A percentile compares a stretch with the other conserved stretches of the same genome.
phyloP scores from a whole-genome alignment of 2,113 vertebrate genomes.

The Galbula dea region DNA sequence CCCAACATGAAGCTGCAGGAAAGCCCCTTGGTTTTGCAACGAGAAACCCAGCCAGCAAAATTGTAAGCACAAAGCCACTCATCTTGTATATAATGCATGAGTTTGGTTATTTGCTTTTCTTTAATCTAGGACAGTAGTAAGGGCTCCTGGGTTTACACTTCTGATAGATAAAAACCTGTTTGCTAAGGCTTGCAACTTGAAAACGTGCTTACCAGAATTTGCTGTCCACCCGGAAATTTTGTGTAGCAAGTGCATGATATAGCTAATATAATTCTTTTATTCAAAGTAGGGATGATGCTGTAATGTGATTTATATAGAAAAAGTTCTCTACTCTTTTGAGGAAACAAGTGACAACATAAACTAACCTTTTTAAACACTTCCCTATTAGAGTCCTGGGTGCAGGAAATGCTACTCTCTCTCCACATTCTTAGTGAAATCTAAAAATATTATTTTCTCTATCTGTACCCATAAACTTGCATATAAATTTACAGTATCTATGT shows the following conservation, averaged over 20 bases:
- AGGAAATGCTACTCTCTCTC: background rate
- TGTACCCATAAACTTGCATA: background rate
- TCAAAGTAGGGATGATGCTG: background rate
- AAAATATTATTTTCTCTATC: background rate
- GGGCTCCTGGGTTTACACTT: background rate
- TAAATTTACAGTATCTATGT: background rate
- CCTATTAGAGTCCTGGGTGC: background rate
- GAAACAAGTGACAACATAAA: background rate
- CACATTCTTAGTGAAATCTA: background rate
- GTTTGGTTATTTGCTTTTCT: background rate
- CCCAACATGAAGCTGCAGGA: background rate
- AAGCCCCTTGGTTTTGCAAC: slow-evolving; percentile 31
- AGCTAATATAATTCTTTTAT: background rate
- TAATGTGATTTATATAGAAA: background rate
- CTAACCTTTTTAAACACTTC: background rate
- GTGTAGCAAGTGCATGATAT: background rate
- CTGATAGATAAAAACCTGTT: background rate
- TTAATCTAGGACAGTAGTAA: background rate
- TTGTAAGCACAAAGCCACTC: background rate
- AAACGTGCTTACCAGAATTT: background rate
- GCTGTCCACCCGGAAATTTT: background rate
- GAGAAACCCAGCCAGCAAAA: background rate
- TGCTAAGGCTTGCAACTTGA: background rate
- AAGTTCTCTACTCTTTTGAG: background rate
- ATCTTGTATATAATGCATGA: background rate